phyloP scores from a whole-genome alignment of 2,888 invertebrate species.

The Cheilosia grossa region DNA sequence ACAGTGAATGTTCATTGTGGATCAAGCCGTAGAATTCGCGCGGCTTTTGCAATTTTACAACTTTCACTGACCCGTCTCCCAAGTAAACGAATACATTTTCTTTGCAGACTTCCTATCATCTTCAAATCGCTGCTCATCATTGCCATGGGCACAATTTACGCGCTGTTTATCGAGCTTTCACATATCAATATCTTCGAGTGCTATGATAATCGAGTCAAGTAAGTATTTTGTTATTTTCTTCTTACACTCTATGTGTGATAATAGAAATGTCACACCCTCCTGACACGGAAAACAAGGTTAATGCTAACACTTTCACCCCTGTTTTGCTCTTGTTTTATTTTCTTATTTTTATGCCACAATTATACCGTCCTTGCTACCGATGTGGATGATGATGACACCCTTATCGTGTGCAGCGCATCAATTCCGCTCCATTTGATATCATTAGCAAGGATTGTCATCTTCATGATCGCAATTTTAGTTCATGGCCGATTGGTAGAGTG shows the following conservation, averaged over 20 bases:
- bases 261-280: slow-evolving; percentile 39
- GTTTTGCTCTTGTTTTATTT: slow-evolving; percentile 33
- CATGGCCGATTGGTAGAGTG: slow-evolving; percentile 94
- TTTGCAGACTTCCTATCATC: slow-evolving; percentile 88
- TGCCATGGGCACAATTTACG: slow-evolving; percentile 91
- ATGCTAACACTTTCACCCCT: slow-evolving; percentile 30
- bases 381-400: slow-evolving; percentile 51
- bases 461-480: slow-evolving; percentile 91
- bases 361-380: slow-evolving; percentile 20
- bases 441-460: slow-evolving; percentile 91
- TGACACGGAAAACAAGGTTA: neutral
- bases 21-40: too few species aligned
- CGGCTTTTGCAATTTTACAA: neutral
- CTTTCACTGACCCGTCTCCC: neutral
- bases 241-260: neutral
- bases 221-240: slow-evolving; percentile 81
- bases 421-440: slow-evolving; percentile 91
- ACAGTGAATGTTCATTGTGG: too few species aligned
- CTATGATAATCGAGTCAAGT: slow-evolving; percentile 91
- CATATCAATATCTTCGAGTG: slow-evolving; percentile 92
- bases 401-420: slow-evolving; percentile 84
- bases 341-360: slow-evolving; percentile 54
- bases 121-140: slow-evolving; percentile 91
- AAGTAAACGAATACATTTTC: neutral
- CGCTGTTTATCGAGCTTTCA: slow-evolving; percentile 91